phyloP scores from a whole-genome alignment of 2,888 invertebrate species.

The Trichogramma evanescens region DNA sequence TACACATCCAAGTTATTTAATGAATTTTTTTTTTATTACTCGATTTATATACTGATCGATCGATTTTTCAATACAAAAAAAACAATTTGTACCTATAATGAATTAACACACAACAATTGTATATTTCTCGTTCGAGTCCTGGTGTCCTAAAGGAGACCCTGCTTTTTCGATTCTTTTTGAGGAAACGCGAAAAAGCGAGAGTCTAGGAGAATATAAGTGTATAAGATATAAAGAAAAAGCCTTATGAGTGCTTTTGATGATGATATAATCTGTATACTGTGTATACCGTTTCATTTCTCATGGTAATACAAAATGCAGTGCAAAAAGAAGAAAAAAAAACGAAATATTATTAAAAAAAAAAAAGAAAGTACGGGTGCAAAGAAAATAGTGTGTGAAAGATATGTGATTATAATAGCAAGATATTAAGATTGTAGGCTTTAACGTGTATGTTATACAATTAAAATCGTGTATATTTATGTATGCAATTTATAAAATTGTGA shows the following conservation, averaged over 20 bases:
- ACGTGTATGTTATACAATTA: too few species aligned
- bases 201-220: not conserved
- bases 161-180: not conserved
- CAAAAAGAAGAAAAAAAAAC: slow-evolving; percentile 25
- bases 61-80: too few species aligned
- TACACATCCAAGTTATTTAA: too few species aligned
- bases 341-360: slow-evolving; percentile 31
- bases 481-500: not conserved
- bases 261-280: slow-evolving; percentile 43
- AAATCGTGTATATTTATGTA: too few species aligned
- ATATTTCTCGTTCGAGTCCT: not conserved
- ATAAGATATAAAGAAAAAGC: not conserved
- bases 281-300: slow-evolving; percentile 42
- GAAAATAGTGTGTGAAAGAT: not conserved
- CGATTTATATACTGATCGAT: too few species aligned
- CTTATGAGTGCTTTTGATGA: slow-evolving; percentile 33
- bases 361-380: slow-evolving; percentile 28
- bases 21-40: too few species aligned
- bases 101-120: too few species aligned
- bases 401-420: slow-evolving; percentile 14
- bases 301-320: slow-evolving; percentile 28
- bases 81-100: too few species aligned
- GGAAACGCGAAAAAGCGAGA: not conserved
- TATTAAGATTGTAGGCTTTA: slow-evolving; percentile 12
- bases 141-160: not conserved